Evolutionary conservation across 1,140 invertebrate genomes (phyloP).

Genomic region (Drosophila ananassae): DNA sequence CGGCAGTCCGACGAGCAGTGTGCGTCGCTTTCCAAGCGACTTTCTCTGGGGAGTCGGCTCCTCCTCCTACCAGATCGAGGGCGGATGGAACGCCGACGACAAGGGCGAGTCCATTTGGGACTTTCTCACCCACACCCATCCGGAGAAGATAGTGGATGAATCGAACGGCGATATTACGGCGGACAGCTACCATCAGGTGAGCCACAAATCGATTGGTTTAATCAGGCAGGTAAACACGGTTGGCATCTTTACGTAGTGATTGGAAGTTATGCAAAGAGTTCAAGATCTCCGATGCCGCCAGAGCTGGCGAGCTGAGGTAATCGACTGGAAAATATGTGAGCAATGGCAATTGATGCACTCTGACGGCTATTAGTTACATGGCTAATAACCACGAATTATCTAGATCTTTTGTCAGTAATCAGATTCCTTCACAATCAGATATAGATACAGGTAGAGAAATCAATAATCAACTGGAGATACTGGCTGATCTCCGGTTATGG

Average conservation of each 20-base stretch:
- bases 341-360: conserved; percentile 30
- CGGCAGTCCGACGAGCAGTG: conserved; percentile 35
- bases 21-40: conserved; percentile 84
- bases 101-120: conserved; percentile 87
- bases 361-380: conserved; percentile 22
- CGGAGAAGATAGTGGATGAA: conserved; percentile 85
- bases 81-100: conserved; percentile 88
- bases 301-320: conserved; percentile 26
- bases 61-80: conserved; percentile 88
- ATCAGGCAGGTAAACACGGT: background rate
- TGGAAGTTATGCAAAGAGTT: conserved; percentile 51
- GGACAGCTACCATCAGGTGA: conserved; percentile 86
- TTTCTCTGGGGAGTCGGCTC: conserved; percentile 86
- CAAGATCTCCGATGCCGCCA: conserved; percentile 25
- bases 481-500: background rate
- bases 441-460: background rate
- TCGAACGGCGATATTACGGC: conserved; percentile 86
- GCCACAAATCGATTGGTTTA: conserved; percentile 12
- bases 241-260: conserved; percentile 13
- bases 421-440: background rate
- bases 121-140: conserved; percentile 83
- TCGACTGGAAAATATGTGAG: conserved; percentile 42
- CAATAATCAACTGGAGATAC: background rate
- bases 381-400: conserved; percentile 22
- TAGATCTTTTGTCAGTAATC: conserved; percentile 7